These are phyloP conservation scores for Napeogenes inachia DNA, from an alignment of 2,888 invertebrate genomes.

Conservation along the genomic window DNA sequence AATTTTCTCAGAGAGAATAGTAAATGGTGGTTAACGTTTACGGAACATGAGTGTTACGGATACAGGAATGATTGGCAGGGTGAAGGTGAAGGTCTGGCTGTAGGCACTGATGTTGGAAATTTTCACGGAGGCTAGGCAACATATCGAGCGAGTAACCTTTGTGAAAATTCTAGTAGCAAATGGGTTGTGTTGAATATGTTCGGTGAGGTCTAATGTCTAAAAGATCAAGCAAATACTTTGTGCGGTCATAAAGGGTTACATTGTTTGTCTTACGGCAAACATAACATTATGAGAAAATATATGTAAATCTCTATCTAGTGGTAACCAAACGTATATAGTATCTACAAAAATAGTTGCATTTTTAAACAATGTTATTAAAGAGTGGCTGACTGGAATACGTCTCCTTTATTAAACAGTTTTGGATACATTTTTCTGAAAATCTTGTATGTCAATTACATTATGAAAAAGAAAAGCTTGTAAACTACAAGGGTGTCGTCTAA, in stretches of 20 bases:
- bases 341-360: constrained; percentile 77
- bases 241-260: constrained; percentile 53
- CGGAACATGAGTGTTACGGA: constrained; percentile 18
- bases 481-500: constrained; percentile 70
- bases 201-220: constrained; percentile 32
- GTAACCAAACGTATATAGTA: constrained; percentile 71
- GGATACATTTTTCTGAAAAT: constrained; percentile 50
- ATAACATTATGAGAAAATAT: constrained; percentile 72
- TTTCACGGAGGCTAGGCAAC: constrained; percentile 43
- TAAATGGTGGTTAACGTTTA: constrained; percentile 18
- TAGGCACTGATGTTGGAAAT: constrained; percentile 15
- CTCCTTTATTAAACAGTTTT: constrained; percentile 37
- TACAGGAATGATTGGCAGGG: constrained; percentile 20
- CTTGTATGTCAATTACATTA: constrained; percentile 46
- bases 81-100: constrained; percentile 7
- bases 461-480: constrained; percentile 46
- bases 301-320: constrained; percentile 70
- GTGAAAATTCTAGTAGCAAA: constrained; percentile 33
- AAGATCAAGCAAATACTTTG: constrained; percentile 49
- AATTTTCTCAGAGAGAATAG: constrained; percentile 58
- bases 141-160: constrained; percentile 35
- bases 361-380: constrained; percentile 58
- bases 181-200: constrained; percentile 34
- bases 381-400: constrained; percentile 48
- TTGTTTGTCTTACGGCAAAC: constrained; percentile 60